Evolutionary conservation across 2,113 vertebrate species (phyloP), one percentile per base, ranked within the genome.

Genomic region (Corydoras maculifer): DNA sequence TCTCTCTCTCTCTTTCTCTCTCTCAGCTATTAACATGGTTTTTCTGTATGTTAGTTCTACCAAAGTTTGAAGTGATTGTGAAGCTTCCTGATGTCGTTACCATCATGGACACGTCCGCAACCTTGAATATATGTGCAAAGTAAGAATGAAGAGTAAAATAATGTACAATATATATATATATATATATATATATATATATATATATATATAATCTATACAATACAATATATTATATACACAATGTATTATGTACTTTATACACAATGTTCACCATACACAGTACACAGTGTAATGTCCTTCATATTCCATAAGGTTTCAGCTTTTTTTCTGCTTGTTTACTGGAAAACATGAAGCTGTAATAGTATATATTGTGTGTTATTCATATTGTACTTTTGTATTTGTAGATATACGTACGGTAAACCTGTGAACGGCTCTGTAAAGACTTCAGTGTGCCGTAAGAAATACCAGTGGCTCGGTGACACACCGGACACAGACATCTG

Each of bases 371-470:
- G 2, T 43, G 35, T 15, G 13, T 25, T 65, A n/a, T 3, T 9
- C 6, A 11, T 12, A 7, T 51, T 35, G 25, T 29, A 68, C 6
- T 25, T 73, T 43, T 43, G 35, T 43, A 8, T 66, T 9, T 67
- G 3, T 75, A 91, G 89, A 71, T 91, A 90, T 76, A 88, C 87
- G 0, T 91, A 86, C 62, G 89, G 88, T 9, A 91, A 89, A 72
- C 87, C 88, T 11, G 88, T 90, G 14, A 0, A 70, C 14, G 89
- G 89, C 3, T 72, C 69, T 12, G 82, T 85, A 10, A 84, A 65
- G 18, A 79, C 69, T 0, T 48, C 5, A 14, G 63, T 88, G 25
- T 89, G 88, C 50, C 68, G 74, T 43, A 69, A 49, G 0, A 2
- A 18, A 2, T 2, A 30, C 5, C 2, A 0, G 0, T 73, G 13